phyloP scores from a whole-genome alignment of 1,140 invertebrate species.

The Caenorhabditis brenneri region DNA sequence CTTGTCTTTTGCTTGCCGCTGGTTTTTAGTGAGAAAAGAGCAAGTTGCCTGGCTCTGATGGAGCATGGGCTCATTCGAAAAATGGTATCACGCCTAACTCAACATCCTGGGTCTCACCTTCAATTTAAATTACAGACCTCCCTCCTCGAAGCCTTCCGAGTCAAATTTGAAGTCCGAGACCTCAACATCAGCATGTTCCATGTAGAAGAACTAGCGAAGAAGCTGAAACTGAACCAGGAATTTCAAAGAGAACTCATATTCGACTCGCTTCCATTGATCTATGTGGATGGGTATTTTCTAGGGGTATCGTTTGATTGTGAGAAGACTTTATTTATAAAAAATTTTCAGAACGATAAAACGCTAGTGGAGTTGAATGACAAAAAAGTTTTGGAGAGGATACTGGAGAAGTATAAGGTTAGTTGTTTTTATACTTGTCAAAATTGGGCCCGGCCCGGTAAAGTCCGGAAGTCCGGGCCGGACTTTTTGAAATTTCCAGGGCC shows the following conservation, averaged over 20 bases:
- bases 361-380: not conserved
- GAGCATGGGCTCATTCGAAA: no score
- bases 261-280: not conserved
- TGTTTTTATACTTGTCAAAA: not conserved
- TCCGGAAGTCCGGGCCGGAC: no score
- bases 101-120: no score
- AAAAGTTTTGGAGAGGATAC: not conserved
- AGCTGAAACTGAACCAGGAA: slow-evolving; percentile 17
- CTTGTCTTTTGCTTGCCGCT: no score
- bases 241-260: slow-evolving; percentile 17
- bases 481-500: no score
- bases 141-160: slow-evolving; percentile 8
- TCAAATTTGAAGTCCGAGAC: slow-evolving; percentile 2
- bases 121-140: not conserved
- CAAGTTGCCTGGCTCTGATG: no score
- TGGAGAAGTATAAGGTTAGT: slow-evolving; percentile 1
- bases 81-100: no score
- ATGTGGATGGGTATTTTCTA: slow-evolving; percentile 15
- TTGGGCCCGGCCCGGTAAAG: not conserved
- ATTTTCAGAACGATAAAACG: slow-evolving; percentile 6
- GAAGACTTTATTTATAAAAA: not conserved
- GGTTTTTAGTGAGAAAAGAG: no score
- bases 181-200: not conserved
- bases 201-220: not conserved
- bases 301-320: not conserved